These are phyloP conservation scores for Halocaridina rubra DNA, from an alignment of 2,888 invertebrate genomes.

Conservation along the genomic window DNA sequence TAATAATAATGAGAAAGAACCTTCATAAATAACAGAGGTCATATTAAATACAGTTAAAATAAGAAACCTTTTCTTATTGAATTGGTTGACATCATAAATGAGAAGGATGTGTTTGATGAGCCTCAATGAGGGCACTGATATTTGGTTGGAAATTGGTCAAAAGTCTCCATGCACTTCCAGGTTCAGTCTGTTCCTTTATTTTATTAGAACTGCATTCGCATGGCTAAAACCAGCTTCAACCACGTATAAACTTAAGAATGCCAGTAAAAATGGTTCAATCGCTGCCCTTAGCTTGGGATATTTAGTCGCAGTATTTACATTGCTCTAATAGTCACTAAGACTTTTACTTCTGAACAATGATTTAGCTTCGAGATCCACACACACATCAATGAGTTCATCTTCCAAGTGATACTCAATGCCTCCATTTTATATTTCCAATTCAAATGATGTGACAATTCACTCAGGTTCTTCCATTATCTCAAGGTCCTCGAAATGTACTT, in stretches of 20 bases:
- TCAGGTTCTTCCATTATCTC: not conserved
- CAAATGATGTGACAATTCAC: not conserved
- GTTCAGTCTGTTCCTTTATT: conserved; percentile 31
- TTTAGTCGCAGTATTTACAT: not conserved
- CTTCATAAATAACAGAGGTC: not conserved
- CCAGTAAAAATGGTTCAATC: not conserved
- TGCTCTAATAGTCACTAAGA: not conserved
- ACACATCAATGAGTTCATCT: not conserved
- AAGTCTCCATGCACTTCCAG: conserved; percentile 24
- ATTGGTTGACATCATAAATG: not conserved
- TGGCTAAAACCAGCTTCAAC: conserved; percentile 37
- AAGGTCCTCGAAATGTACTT: not conserved
- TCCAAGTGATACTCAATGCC: not conserved
- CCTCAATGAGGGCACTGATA: not conserved
- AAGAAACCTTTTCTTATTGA: not conserved
- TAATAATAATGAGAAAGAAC: not conserved
- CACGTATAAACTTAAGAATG: not conserved
- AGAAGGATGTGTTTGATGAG: conserved; percentile 5
- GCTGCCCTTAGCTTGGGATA: too few relatives aligned
- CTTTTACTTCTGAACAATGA: not conserved
- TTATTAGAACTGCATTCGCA: conserved; percentile 30
- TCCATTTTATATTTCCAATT: not conserved
- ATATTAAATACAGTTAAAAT: not conserved
- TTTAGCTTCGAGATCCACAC: conserved; percentile 3
- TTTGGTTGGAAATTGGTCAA: conserved; percentile 3